Evolutionary conservation across 2,797 vertebrate genomes (phyloP).

Genomic region (Eurystomus glaucurus): DNA sequence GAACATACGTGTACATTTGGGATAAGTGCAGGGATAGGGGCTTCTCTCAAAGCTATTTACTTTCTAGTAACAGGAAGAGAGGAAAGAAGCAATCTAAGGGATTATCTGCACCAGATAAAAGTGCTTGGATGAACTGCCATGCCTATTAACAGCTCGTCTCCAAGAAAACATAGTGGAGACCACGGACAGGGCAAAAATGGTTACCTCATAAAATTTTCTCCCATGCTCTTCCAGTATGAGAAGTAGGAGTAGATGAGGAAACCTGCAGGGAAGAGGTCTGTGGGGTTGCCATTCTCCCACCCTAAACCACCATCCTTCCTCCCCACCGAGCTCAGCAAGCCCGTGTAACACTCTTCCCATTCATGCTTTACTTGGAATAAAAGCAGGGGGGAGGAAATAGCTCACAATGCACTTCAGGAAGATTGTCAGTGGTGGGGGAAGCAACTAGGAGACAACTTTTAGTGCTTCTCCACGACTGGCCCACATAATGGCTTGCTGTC

Average conservation of each 20-base stretch:
- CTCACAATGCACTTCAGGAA: background rate
- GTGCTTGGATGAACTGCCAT: slow-evolving; percentile 34
- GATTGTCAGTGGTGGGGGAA: background rate
- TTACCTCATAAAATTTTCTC: background rate
- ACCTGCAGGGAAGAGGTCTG: background rate
- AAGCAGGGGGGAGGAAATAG: background rate
- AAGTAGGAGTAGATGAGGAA: background rate
- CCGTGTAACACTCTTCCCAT: fast-evolving
- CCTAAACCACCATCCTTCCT: background rate
- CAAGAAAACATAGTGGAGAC: slow-evolving; percentile 19
- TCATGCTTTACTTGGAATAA: background rate
- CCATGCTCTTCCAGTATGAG: background rate
- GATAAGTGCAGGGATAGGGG: background rate
- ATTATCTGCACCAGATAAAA: slow-evolving; percentile 71
- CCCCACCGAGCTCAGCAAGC: background rate
- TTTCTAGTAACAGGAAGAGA: slow-evolving; percentile 23
- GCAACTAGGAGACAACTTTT: background rate
- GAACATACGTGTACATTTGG: background rate
- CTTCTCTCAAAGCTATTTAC: background rate
- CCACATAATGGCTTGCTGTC: fast-evolving
- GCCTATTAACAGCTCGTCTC: slow-evolving; percentile 66
- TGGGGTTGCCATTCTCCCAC: background rate
- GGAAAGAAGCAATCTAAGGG: slow-evolving; percentile 59
- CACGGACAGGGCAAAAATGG: background rate
- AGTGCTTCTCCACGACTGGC: background rate